Conservation (phyloP, 2,113 vertebrate species). For the Grammomys dolichurus region DNA sequence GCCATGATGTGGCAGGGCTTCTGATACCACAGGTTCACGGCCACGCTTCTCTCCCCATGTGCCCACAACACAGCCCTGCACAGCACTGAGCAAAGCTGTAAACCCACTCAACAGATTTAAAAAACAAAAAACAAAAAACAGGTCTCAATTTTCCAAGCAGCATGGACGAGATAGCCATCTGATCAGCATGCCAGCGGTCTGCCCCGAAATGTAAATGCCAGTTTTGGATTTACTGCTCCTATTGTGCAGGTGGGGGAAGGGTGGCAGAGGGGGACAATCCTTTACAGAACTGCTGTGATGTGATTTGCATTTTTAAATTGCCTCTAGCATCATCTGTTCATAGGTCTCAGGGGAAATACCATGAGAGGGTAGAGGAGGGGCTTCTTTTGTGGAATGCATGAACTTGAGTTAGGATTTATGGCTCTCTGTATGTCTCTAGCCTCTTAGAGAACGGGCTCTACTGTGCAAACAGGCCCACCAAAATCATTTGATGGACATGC, state of each 20-base stretch:
- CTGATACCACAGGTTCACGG: neutral
- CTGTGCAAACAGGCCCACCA: slow-evolving; percentile 18
- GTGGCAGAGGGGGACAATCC: too few relatives aligned
- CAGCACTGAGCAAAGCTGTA: neutral
- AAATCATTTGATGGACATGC: slow-evolving; percentile 53
- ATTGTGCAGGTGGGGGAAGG: neutral
- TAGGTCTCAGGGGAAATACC: slow-evolving; percentile 55
- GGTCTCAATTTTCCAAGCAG: neutral
- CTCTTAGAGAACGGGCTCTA: slow-evolving; percentile 58
- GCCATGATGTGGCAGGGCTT: neutral
- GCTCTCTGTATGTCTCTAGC: slow-evolving; percentile 43
- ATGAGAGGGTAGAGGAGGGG: slow-evolving; percentile 47
- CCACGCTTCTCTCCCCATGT: neutral
- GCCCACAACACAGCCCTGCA: neutral
- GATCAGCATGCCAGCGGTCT: neutral
- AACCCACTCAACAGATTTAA: neutral
- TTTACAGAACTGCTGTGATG: slow-evolving; percentile 12
- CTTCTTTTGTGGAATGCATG: slow-evolving; percentile 51
- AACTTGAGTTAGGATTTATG: slow-evolving; percentile 71
- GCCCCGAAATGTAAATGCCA: neutral
- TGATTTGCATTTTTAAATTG: slow-evolving; percentile 59
- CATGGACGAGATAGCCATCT: neutral
- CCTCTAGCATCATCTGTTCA: slow-evolving; percentile 61
- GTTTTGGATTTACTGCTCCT: neutral
- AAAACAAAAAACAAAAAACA: neutral